Evolutionary conservation across 2,113 vertebrate species (phyloP).

Genomic region (Hyla sarda): DNA sequence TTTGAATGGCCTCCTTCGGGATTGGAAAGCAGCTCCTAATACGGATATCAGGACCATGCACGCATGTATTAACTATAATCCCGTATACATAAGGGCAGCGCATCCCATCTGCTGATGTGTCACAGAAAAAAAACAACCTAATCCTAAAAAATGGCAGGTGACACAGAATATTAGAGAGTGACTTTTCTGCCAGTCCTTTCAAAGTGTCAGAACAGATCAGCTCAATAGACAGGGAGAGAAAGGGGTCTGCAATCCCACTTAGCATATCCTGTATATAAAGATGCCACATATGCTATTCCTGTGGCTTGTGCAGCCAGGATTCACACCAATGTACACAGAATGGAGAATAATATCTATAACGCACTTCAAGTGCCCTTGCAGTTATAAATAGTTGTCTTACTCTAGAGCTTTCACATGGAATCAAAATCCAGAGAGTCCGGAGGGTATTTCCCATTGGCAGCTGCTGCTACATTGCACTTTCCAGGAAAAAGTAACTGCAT

Average conservation of each 20-base stretch:
- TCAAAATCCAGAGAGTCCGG: not conserved
- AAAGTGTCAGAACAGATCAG: not conserved
- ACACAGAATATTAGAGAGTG: not conserved
- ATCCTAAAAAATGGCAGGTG: slow-evolving; percentile 38
- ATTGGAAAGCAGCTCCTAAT: slow-evolving; percentile 5
- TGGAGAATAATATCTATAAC: not conserved
- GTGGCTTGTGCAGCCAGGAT: not conserved
- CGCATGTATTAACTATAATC: slow-evolving; percentile 1
- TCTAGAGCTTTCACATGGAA: not conserved
- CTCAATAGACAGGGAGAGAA: not conserved
- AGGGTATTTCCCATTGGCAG: not conserved
- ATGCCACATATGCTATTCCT: not conserved
- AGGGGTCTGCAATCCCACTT: not conserved
- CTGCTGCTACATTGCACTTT: not conserved
- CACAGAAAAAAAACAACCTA: slow-evolving; percentile 14
- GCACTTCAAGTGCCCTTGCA: not conserved
- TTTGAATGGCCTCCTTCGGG: not conserved
- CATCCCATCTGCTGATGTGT: slow-evolving; percentile 19
- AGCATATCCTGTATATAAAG: not conserved
- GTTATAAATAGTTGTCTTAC: not conserved
- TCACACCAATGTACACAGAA: not conserved
- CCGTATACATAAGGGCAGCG: not conserved
- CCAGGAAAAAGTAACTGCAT: not conserved
- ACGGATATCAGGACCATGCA: slow-evolving; percentile 20
- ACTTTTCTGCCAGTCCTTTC: not conserved